Evolutionary conservation across 2,797 vertebrate species (phyloP), one percentile per base, ranked within the genome.

Genomic region (Falco berigora): DNA sequence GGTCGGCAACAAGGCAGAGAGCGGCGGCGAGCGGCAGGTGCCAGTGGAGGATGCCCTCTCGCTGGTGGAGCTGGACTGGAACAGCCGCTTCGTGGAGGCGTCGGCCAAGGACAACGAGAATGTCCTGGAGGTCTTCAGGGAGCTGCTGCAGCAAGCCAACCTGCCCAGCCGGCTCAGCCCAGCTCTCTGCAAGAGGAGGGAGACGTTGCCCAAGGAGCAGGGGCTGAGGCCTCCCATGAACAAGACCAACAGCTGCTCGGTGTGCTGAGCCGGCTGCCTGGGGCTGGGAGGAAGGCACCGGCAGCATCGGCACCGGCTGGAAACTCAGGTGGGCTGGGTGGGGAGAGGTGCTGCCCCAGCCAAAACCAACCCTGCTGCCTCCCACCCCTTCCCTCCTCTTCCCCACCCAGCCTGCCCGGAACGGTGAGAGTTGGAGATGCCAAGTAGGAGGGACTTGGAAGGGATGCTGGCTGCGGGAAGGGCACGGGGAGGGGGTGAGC

Each of bases 211-310:
- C 12, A 99, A 98, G 69, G 98, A 98, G 96, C 97, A 93, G 28
- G 86, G 85, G 40, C 92, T 98, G 74, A 94, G 99, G 90, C 99
- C 99, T 0, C 99, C 99, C 73, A 99, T 99, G 98, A 99, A 99
- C 98, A 99, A 99, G 96, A 98, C 99, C 97, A 99, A 99, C 98
- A 99, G 99, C 97, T 99, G 99, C 85, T 97, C 98, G 3, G 79
- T 99, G 96, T 99, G 98, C 59, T 99, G 98, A 98, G 92, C 76
- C 19, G 2, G 22, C n/a, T 0, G 8, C 66, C 58, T 4, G 1
- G 21, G 44, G 64, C 49, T 1, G 2, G 36, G 40, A 40, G 87
- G 61, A 28, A 46, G 64, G 88, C 5, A 6, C 71, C 0, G 10
- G 80, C 38, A 42, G 38, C 78, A 40, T 42, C 12, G 11, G 67